These are phyloP conservation scores for Siniperca chuatsi DNA, from an alignment of 2,113 vertebrate species.

Conservation along the genomic window DNA sequence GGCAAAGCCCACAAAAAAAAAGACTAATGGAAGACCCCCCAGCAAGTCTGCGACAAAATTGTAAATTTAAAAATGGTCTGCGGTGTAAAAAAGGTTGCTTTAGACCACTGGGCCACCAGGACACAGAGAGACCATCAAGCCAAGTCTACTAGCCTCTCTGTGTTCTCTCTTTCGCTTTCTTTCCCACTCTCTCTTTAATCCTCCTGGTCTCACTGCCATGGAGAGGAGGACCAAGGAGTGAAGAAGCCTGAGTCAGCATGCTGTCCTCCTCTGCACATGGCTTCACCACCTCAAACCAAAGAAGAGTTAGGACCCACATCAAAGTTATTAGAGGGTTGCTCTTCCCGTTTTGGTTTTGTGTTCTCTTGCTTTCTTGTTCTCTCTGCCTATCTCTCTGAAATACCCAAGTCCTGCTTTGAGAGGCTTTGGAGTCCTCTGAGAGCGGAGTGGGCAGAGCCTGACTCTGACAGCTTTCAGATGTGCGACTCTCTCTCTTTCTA, in stretches of 20 bases:
- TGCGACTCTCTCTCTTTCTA: conserved; percentile 15
- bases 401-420: conserved; percentile 35
- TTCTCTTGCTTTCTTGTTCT: conserved; percentile 31
- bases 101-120: background rate
- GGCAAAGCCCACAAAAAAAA: background rate
- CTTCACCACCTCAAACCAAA: conserved; percentile 62
- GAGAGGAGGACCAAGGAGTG: conserved; percentile 22
- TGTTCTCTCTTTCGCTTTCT: conserved; percentile 11
- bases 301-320: conserved; percentile 47
- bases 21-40: background rate
- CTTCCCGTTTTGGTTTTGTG: conserved; percentile 45
- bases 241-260: conserved; percentile 63
- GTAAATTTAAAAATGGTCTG: conserved; percentile 5
- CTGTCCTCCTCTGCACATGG: conserved; percentile 44
- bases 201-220: background rate
- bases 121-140: background rate
- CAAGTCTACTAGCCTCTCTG: conserved; percentile 9
- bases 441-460: conserved; percentile 40
- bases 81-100: conserved; percentile 8
- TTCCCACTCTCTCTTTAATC: conserved; percentile 52
- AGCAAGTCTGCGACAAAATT: background rate
- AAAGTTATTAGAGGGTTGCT: conserved; percentile 56
- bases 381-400: conserved; percentile 28
- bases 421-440: conserved; percentile 38
- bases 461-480: conserved; percentile 64